Conservation (phyloP, 1,140 invertebrate species). For the Magallana angulata region DNA sequence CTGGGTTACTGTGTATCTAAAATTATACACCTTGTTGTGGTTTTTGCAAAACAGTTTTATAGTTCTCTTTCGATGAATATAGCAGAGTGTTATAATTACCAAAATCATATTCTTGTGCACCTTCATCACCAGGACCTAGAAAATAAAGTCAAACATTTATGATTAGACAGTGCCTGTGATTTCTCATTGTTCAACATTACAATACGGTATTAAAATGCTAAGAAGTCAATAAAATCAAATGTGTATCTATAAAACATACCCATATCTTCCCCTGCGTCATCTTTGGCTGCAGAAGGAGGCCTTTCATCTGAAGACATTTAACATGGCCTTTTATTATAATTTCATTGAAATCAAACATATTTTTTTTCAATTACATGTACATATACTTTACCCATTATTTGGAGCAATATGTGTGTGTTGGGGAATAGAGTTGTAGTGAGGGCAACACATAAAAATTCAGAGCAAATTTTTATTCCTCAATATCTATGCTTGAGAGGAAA, state of each 20-base stretch:
- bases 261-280: not conserved
- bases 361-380: too few species aligned
- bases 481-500: too few species aligned
- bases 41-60: not conserved
- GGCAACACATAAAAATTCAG: too few species aligned
- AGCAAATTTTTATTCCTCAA: too few species aligned
- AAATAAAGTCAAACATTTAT: too few species aligned
- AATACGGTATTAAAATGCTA: not conserved
- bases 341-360: too few species aligned
- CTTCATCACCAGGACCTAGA: constrained; percentile 39
- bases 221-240: not conserved
- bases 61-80: not conserved
- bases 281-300: constrained; percentile 10
- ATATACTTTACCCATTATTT: too few species aligned
- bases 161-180: not conserved
- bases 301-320: not conserved
- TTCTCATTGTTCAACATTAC: not conserved
- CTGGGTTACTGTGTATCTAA: not conserved
- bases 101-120: constrained; percentile 48
- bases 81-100: not conserved
- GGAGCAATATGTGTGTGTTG: too few species aligned
- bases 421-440: too few species aligned
- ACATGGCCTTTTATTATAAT: too few species aligned
- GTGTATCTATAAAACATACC: not conserved
- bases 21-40: not conserved